phyloP scores from a whole-genome alignment of 2,797 vertebrate genomes.

The Poliocrania exsul region DNA sequence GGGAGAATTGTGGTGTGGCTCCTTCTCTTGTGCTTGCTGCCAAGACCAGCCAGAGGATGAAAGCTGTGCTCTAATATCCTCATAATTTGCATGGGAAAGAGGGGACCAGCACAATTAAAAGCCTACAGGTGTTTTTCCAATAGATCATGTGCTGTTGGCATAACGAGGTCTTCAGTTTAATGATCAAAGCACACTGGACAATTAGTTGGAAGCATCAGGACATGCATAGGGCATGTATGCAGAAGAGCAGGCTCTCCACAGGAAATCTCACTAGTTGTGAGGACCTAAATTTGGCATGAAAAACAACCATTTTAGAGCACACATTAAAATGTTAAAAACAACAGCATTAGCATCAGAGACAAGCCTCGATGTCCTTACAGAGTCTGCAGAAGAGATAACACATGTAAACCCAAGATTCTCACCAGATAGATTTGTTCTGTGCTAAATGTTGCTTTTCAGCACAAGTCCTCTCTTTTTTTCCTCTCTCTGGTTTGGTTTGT shows the following conservation, averaged over 20 bases:
- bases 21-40: background rate
- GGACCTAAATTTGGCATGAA: constrained; percentile 45
- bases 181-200: background rate
- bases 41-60: background rate
- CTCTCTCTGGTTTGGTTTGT: background rate
- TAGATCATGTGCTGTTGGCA: background rate
- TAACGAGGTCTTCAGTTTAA: background rate
- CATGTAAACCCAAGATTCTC: constrained; percentile 34
- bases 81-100: background rate
- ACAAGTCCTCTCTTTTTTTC: background rate
- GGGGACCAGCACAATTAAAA: background rate
- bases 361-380: constrained; percentile 12
- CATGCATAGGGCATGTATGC: background rate
- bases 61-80: background rate
- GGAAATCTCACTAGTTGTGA: constrained; percentile 8
- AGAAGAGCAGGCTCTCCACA: background rate
- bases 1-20: background rate
- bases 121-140: background rate
- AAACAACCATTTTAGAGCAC: background rate
- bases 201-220: constrained; percentile 1
- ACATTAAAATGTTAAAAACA: constrained; percentile 8
- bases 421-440: background rate
- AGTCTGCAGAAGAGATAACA: background rate
- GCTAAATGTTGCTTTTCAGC: constrained; percentile 1
- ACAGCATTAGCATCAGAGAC: constrained; percentile 43